These are phyloP conservation scores for Caenorhabditis parvicauda DNA, from an alignment of 2,888 invertebrate species.

Conservation along the genomic window DNA sequence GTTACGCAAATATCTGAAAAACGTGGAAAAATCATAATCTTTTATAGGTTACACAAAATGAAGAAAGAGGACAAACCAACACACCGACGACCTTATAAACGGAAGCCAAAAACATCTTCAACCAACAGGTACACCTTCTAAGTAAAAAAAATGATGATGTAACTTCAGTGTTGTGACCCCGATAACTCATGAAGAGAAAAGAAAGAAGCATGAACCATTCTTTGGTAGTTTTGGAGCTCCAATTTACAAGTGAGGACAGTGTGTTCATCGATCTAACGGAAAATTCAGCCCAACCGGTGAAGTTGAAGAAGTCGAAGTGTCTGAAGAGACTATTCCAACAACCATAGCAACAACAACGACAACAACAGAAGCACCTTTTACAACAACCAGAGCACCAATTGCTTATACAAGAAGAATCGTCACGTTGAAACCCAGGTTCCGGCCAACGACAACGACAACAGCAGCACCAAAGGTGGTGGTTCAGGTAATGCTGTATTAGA, in stretches of 20 bases:
- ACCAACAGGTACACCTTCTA: constrained; percentile 26
- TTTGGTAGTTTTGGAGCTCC: constrained; percentile 39
- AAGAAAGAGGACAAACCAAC: constrained; percentile 23
- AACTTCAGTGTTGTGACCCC: constrained; percentile 22
- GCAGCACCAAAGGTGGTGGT: constrained; percentile 16
- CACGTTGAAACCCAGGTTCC: constrained; percentile 16
- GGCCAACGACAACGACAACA: constrained; percentile 16
- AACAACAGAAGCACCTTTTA: constrained; percentile 1
- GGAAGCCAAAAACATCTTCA: constrained; percentile 30
- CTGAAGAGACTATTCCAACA: neutral
- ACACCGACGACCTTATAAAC: constrained; percentile 26
- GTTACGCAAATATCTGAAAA: no score
- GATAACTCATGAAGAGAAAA: constrained; percentile 16
- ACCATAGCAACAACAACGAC: neutral
- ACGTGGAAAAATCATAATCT: no score
- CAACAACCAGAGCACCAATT: constrained; percentile 1
- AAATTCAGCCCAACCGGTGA: constrained; percentile 23
- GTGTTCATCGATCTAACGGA: neutral
- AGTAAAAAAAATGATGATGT: constrained; percentile 7
- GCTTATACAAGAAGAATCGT: constrained; percentile 16
- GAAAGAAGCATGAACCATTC: constrained; percentile 14
- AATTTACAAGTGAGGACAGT: constrained; percentile 21
- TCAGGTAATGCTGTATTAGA: constrained; percentile 4
- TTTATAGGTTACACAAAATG: no score
- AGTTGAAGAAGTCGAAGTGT: neutral